A percentile compares a stretch with the other conserved stretches of the same genome.
These are phyloP conservation scores for Gymnoscopelus microlampas DNA, from an alignment of 2,797 vertebrate species.

Conservation along the genomic window DNA sequence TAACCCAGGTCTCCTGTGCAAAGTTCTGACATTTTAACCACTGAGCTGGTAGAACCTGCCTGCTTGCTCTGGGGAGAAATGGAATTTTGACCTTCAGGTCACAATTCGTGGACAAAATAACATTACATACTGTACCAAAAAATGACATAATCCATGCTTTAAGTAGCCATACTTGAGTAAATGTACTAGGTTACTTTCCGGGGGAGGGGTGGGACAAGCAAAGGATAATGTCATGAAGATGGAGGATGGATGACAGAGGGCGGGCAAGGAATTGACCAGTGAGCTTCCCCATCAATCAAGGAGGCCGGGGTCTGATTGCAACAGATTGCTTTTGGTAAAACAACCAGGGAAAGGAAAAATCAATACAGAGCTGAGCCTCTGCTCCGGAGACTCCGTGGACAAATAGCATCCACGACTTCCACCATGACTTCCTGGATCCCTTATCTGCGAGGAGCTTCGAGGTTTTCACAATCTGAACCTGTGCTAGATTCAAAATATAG, in stretches of 20 bases:
- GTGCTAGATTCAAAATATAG: neutral
- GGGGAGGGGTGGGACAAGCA: neutral
- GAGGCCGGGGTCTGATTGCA: slow-evolving; percentile 20
- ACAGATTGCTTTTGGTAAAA: slow-evolving; percentile 35
- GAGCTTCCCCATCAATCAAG: slow-evolving; percentile 37
- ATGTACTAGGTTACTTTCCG: no score
- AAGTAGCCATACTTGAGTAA: no score
- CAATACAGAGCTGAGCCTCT: neutral
- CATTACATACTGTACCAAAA: no score
- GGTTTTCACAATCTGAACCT: slow-evolving; percentile 4
- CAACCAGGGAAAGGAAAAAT: slow-evolving; percentile 21
- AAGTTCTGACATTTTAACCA: no score
- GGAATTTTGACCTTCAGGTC: no score
- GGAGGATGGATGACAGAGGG: neutral
- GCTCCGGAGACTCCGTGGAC: slow-evolving; percentile 3
- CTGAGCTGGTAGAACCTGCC: no score
- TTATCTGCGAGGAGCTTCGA: neutral
- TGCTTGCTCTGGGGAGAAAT: no score
- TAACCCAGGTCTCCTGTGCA: no score
- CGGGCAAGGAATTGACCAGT: slow-evolving; percentile 6
- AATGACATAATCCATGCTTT: no score
- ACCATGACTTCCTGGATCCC: slow-evolving; percentile 2
- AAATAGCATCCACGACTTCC: neutral
- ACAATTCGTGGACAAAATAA: no score
- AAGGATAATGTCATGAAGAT: slow-evolving; percentile 8